Percentiles rank a stretch among this genome's conserved stretches.
phyloP scores from a whole-genome alignment of 1,140 invertebrate species.

The Microplitis mediator region DNA sequence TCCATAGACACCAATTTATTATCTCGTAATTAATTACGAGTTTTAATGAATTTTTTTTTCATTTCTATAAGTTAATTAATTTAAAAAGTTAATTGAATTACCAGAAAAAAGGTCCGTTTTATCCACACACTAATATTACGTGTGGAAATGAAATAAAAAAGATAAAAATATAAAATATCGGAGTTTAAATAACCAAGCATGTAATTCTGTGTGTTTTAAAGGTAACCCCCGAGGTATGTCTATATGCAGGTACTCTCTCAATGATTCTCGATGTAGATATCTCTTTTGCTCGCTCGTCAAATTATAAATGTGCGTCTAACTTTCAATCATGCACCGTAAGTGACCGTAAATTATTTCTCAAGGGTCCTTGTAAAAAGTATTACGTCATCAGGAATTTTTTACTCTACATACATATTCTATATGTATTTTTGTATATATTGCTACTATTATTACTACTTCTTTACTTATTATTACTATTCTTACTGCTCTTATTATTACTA shows the following conservation, averaged over 20 bases:
- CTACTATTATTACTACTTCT: no score
- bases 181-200: slow-evolving; percentile 44
- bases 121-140: no score
- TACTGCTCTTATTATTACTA: no score
- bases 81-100: no score
- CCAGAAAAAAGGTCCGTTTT: no score
- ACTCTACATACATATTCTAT: no score
- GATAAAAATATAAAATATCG: background rate
- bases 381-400: background rate
- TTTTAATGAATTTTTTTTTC: no score
- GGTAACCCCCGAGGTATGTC: slow-evolving; percentile 62
- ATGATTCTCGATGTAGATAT: slow-evolving; percentile 45
- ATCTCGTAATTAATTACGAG: no score
- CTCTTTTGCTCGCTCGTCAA: slow-evolving; percentile 30
- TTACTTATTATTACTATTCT: no score
- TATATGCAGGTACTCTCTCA: slow-evolving; percentile 55
- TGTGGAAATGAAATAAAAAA: background rate
- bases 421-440: no score
- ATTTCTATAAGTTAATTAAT: no score
- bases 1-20: no score
- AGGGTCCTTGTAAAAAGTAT: background rate
- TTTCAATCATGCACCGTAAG: slow-evolving; percentile 21
- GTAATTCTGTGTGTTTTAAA: slow-evolving; percentile 52
- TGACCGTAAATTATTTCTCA: background rate
- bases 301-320: slow-evolving; percentile 29